Evolutionary conservation across 1,140 invertebrate species (phyloP), one percentile per base, ranked within the genome.

Genomic region (Drosophila nasuta): DNA sequence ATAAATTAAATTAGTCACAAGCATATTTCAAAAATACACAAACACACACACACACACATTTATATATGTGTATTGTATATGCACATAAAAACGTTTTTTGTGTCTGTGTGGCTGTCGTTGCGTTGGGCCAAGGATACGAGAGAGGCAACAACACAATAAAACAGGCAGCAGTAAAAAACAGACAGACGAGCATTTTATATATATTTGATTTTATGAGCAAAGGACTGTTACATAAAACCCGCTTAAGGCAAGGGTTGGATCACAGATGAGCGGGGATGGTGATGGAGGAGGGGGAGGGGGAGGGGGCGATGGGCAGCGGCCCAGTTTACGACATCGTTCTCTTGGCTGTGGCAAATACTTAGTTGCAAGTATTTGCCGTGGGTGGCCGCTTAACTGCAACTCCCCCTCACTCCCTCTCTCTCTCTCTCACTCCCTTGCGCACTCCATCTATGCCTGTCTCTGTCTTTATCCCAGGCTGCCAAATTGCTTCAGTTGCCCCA

Each of bases 1-100:
- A 87, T 87, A 87, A 87, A 87, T 87, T 88, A 87, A 87, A 88
- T 87, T 88, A 88, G 80, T 87, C 85, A 80, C 83, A 87, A 87
- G 63, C 83, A 88, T 87, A 87, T 87, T 87, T 87, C 77, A 88
- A 83, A 87, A 88, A 80, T 75, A 60, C 20, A 54, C 30, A 54
- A 7, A 58, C 51, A 59, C 35, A 71, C 35, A 48, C 35, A 48
- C 35, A n/a, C 41, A 28, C n/a, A 49, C 17, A 62, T n/a, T 28
- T 20, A 62, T 25, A 4, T 60, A 35, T 56, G 8, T 5, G 35
- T 33, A 28, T 30, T 52, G 28, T 43, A 33, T 41, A n/a, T 43
- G 57, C 54, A 10, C n/a, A 51, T 41, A 41, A 41, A 43, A 57
- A 57, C 35, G 54, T 48, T 62, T 11, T 51, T 11, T 45, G 38